A percentile compares a stretch with the other conserved stretches of the same genome.
phyloP scores from a whole-genome alignment of 92 coral and sea anemone genomes.

The Palythoa caribaeorum region DNA sequence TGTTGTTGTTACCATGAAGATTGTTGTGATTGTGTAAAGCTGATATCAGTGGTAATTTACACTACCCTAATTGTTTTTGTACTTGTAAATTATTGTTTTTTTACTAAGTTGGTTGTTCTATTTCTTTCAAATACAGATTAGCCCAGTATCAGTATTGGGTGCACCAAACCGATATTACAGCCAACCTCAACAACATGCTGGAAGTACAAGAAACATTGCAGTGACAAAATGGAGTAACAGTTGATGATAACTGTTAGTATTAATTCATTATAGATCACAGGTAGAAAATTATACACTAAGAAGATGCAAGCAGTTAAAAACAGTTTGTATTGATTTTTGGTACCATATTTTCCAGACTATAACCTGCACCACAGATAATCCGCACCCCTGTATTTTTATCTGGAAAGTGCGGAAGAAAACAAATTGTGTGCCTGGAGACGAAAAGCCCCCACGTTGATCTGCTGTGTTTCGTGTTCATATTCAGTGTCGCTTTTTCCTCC shows the following conservation, averaged over 20 bases:
- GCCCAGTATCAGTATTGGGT: constrained; percentile 28
- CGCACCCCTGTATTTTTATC: too few species aligned
- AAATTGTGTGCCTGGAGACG: too few species aligned
- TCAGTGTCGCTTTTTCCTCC: too few species aligned
- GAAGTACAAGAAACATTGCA: constrained; percentile 32
- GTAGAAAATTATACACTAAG: neutral
- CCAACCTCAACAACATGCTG: constrained; percentile 12
- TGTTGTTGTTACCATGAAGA: too few species aligned
- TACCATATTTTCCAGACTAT: too few species aligned
- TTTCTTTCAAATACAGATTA: neutral
- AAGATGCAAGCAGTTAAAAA: neutral
- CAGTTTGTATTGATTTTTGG: neutral
- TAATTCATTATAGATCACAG: neutral
- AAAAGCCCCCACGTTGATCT: too few species aligned
- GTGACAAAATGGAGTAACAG: constrained; percentile 24
- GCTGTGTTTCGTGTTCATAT: too few species aligned
- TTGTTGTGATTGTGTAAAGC: too few species aligned
- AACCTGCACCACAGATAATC: too few species aligned
- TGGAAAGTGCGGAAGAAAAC: too few species aligned
- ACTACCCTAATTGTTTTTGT: too few species aligned
- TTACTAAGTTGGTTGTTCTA: neutral
- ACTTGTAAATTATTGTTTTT: neutral
- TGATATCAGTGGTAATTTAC: too few species aligned
- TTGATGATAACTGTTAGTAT: neutral
- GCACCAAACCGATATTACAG: constrained; percentile 23